phyloP scores from a whole-genome alignment of 2,888 invertebrate species.

The Zeuzera pyrina region DNA sequence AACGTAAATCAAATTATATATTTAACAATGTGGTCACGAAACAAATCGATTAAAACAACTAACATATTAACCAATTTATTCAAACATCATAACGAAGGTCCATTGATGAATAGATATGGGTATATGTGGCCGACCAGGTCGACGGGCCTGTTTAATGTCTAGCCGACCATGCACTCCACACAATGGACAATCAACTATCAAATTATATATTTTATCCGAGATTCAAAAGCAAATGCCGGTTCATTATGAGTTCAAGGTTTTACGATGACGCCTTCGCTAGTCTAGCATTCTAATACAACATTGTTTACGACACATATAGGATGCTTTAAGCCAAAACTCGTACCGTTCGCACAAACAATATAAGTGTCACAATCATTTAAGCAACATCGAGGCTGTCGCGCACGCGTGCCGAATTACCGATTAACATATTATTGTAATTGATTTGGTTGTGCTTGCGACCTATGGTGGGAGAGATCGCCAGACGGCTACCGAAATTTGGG shows the following conservation, averaged over 20 bases:
- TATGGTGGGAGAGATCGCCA: constrained; percentile 46
- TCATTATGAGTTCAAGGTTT: constrained; percentile 48
- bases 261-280: too few relatives aligned
- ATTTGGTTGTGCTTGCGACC: constrained; percentile 23
- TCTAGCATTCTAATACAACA: too few relatives aligned
- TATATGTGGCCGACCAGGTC: not conserved
- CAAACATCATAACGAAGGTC: not conserved
- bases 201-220: constrained; percentile 35
- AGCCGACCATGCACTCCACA: constrained; percentile 25
- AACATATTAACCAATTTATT: too few relatives aligned
- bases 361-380: too few relatives aligned
- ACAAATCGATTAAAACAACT: too few relatives aligned
- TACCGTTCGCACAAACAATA: too few relatives aligned
- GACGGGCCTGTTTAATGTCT: constrained; percentile 16
- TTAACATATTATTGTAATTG: constrained; percentile 13
- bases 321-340: too few relatives aligned
- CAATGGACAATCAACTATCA: constrained; percentile 34
- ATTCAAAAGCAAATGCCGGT: constrained; percentile 33
- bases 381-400: constrained; percentile 19
- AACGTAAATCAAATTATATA: too few relatives aligned
- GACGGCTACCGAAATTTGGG: constrained; percentile 67
- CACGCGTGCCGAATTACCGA: constrained; percentile 49
- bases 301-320: too few relatives aligned
- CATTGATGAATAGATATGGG: not conserved
- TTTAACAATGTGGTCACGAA: too few relatives aligned